Conservation (phyloP, 2,888 invertebrate genomes). For the Lamproptera curius region DNA sequence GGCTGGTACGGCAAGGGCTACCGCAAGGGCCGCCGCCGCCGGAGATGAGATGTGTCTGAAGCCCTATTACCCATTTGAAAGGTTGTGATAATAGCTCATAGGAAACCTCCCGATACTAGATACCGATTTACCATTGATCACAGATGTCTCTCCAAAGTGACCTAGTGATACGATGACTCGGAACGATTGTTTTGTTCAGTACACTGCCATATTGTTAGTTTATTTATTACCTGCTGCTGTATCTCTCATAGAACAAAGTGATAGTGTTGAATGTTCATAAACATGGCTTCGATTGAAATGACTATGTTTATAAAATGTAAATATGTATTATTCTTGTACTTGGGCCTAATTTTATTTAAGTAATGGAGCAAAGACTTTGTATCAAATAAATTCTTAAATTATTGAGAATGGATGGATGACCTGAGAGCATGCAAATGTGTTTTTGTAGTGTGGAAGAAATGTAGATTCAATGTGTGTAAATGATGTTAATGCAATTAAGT, state of each 20-base stretch:
- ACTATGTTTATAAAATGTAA: too few relatives aligned
- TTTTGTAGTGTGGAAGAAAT: not conserved
- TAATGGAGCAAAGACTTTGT: not conserved
- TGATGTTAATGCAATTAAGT: not conserved
- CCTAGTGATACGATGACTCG: too few relatives aligned
- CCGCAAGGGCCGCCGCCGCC: conserved; percentile 81
- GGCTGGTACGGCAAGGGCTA: conserved; percentile 95
- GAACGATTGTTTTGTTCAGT: too few relatives aligned
- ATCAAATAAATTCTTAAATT: not conserved
- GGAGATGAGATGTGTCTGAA: conserved; percentile 50
- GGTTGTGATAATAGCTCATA: not conserved
- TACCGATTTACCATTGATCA: too few relatives aligned
- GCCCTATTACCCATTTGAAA: not conserved
- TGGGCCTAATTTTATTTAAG: not conserved
- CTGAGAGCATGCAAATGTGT: not conserved
- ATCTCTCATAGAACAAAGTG: not conserved
- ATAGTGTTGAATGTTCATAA: not conserved
- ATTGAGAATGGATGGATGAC: not conserved
- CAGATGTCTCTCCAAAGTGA: too few relatives aligned
- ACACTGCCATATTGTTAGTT: too few relatives aligned
- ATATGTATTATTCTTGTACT: not conserved
- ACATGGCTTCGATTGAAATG: not conserved
- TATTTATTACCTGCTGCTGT: too few relatives aligned
- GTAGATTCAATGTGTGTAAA: not conserved
- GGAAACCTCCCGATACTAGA: not conserved